Base-by-base conservation (phyloP, 2,888 invertebrate genomes). In the Chrysotoxum bicinctum region DNA sequence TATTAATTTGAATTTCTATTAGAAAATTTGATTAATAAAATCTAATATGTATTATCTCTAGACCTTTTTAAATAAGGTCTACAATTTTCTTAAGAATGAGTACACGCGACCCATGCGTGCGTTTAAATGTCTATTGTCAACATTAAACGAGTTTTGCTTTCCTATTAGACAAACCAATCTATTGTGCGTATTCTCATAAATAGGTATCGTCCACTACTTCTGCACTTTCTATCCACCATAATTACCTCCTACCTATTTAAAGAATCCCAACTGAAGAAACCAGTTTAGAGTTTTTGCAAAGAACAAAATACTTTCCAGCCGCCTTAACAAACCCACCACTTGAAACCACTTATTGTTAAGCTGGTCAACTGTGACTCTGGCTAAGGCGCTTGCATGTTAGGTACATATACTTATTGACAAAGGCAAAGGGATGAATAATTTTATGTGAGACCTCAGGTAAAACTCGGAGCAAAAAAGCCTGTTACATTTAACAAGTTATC, bases 251-350 rank as follows among this genome's bases (percentile, higher is more conserved):
- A 50, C 73, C 60, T 69, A 78, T 74, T 74, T 68, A 58, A 56
- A 45, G 64, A 83, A 74, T 30, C 66, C 58, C 56, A 66, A 32
- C 62, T 45, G 12, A 40, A 64, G 4, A 83, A 83, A 83, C 83
- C 83, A 64, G 83, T 83, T 83, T 69, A 26, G 23, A 32, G 32
- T 60, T 62, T 68, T 69, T 69, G 82, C 77, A 37, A 77, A 68
- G 64, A 72, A 82, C 30, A 68, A 48, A 62, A 62, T 43, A 54
- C 16, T 56, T 19, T 37, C 14, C 19, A 37, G 35, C 19, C 56
- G 21, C 3, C 37, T 35, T 37, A 62, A 54, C 62, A 43, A 62
- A 52, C 21, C 64, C 26, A 40, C 40, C 32, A 32, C 32, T 35
- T 35, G 35, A 35, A 35, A 35, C 16, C 30, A 64, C 74, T 35